These are phyloP conservation scores for Platyscapa corneri DNA, from an alignment of 1,140 invertebrate species.

Conservation along the genomic window DNA sequence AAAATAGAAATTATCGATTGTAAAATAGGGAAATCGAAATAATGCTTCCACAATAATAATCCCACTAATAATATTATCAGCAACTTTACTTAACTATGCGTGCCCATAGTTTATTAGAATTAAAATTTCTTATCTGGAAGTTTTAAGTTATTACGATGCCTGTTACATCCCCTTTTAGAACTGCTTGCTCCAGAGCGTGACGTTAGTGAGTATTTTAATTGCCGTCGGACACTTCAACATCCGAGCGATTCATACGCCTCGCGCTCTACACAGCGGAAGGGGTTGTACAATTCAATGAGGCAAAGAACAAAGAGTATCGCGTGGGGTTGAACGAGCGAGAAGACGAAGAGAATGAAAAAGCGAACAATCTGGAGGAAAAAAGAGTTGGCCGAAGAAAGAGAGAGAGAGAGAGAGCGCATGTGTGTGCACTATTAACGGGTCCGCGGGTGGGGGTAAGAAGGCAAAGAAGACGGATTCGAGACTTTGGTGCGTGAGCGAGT, in stretches of 20 bases:
- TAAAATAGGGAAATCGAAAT: not conserved
- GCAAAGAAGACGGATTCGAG: not conserved
- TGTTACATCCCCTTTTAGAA: not conserved
- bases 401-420: not conserved
- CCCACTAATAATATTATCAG: too few relatives aligned
- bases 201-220: constrained; percentile 65
- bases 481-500: not conserved
- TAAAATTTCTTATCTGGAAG: too few relatives aligned
- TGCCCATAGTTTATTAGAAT: not conserved
- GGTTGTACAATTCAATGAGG: constrained; percentile 69
- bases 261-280: constrained; percentile 58
- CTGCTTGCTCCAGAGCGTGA: constrained; percentile 33
- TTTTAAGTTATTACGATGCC: not conserved
- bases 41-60: too few relatives aligned
- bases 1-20: not conserved
- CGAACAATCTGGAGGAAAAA: not conserved
- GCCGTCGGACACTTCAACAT: constrained; percentile 63
- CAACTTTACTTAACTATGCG: too few relatives aligned
- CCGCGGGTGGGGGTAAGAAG: constrained; percentile 49
- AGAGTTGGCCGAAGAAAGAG: not conserved
- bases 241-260: constrained; percentile 64
- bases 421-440: not conserved
- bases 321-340: constrained; percentile 57
- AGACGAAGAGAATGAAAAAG: constrained; percentile 8
- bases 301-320: constrained; percentile 71